Evolutionary conservation across 2,888 invertebrate species (phyloP), one percentile per base, ranked within the genome.

Genomic region (Ypsolopha scabrella): DNA sequence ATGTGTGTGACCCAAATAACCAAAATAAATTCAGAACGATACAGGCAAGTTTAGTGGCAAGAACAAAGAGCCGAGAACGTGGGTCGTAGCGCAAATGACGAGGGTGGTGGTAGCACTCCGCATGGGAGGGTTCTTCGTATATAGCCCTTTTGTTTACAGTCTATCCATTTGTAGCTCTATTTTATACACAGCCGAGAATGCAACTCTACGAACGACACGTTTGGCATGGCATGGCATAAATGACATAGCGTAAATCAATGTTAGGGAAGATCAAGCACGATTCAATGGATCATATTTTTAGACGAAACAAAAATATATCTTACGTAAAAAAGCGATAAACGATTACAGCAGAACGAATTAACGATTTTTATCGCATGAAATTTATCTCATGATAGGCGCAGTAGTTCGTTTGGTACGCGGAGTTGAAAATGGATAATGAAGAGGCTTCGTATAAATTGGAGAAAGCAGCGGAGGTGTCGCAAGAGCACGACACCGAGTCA

Each of bases 401-500:
- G 24, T 24, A 24, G 6, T n/a, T 7, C 38, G 38, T 38, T 9
- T 38, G 39, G 39, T 6, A 9, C 10, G 39, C 11, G 7, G 6
- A 7, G 10, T 39, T 39, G 39, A 24, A 4, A 24, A 24, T 24
- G 24, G 24, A 24, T 24, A 24, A 43, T 43, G 43, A 43, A 43
- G 43, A 7, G 50, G 34, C 39, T 57, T 65, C 60, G 60, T 62
- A 61, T 63, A 60, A 64, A 65, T 59, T 60, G 69, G 78, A 79
- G 81, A 82, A 80, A 82, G 82, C 75, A 67, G 70, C 57, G 69
- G 7, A 33, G 48, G 74, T 77, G 73, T 76, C 71, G 78, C 68
- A 76, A 80, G 62, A 56, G 55, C 59, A 55, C 55, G 41, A 11
- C 65, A 63, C 56, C 64, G 65, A 24, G 24, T 24, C 24, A 24